Evolutionary conservation across 2,888 invertebrate species (phyloP), one percentile per base, ranked within the genome.

Genomic region (Zaprionus lineosus): DNA sequence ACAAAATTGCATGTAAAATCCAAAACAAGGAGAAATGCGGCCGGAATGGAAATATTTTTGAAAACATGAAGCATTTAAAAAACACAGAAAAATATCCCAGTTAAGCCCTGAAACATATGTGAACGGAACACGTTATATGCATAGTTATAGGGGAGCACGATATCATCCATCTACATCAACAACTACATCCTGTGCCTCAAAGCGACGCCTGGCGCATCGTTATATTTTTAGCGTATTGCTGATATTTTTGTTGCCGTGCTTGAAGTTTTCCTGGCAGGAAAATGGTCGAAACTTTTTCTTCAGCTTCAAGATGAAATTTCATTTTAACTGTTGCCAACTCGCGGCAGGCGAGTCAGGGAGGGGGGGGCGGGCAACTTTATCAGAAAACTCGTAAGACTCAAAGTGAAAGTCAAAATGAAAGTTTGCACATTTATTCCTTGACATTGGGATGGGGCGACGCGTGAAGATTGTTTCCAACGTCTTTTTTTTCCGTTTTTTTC

Each of bases 1-100:
- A 67, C 71, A 51, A 67, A 53, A 70, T 78, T 58, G 81, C 81
- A 83, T 79, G 69, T 59, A 46, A 14, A 15, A 57, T 39, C 8
- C 39, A 36, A 39, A 29, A 11, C n/a, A 34, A 33, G 12, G 18
- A 29, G 26, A 14, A 36, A 40, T n/a, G 29, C 48, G 36, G 16
- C 8, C n/a, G 37, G 11, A 11, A 40, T 11, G 33, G 12, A 26
- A 44, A 48, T 71, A 33, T 53, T 53, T 72, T 41, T 15, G 9
- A 51, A 57, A 53, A 68, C 57, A 56, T 59, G 60, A 40, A 63
- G 55, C 53, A 61, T 67, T 64, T 31, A 12, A 34, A 51, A 19
- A 12, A 1, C 12, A 9, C 1, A n/a, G 7, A 6, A 37, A 59
- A 58, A 29, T 41, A 11, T 31, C 34, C 24, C 18, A 47, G 40